phyloP scores from a whole-genome alignment of 2,113 vertebrate genomes.

The Mirza zaza region DNA sequence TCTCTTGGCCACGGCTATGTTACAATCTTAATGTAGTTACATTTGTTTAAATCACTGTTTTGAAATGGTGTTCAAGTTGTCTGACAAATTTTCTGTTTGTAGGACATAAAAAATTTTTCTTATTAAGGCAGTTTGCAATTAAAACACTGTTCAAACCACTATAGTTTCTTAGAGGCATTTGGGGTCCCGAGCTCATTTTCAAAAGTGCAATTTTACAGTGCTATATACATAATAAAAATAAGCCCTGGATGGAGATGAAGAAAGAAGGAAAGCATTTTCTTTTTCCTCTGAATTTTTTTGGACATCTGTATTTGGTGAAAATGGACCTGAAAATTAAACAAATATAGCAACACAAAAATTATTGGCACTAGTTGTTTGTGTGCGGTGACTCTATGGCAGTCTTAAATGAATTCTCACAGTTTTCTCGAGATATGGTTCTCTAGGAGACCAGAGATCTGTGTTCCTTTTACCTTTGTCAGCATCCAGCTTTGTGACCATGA shows the following conservation, averaged over 20 bases:
- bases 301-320: neutral
- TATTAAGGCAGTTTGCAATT: neutral
- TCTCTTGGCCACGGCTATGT: neutral
- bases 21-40: neutral
- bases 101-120: neutral
- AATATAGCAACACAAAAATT: neutral
- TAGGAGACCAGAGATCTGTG: accelerated
- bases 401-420: neutral
- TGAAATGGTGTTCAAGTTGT: neutral
- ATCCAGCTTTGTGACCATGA: neutral
- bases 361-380: no score
- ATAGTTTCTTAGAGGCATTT: neutral
- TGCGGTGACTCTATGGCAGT: neutral
- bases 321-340: neutral
- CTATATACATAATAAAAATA: neutral
- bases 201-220: neutral
- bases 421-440: accelerated
- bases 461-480: no score
- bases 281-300: neutral
- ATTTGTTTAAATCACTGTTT: neutral
- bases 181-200: neutral
- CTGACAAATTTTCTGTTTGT: neutral
- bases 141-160: neutral
- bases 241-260: neutral
- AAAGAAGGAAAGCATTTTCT: neutral